Conservation (phyloP, 2,113 vertebrate genomes). For the Ctenomys sociabilis region DNA sequence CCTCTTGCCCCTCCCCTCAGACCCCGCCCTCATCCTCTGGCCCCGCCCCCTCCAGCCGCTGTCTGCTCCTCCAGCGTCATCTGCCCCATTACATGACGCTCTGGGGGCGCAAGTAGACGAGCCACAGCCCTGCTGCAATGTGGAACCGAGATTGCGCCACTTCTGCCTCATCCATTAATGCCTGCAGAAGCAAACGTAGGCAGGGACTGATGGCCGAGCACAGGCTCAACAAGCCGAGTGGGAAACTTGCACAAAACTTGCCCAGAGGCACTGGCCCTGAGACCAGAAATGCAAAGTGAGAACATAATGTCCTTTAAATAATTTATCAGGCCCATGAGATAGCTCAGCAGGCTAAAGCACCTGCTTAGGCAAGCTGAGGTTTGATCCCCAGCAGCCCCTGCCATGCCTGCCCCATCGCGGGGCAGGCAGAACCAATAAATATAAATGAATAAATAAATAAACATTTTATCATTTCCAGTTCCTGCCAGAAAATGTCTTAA, state of each 20-base stretch:
- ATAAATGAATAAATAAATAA: no score
- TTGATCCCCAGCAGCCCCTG: no score
- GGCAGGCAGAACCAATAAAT: no score
- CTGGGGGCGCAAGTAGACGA: no score
- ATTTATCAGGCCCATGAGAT: not conserved
- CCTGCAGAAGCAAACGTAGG: conserved; percentile 79
- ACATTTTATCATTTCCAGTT: not conserved
- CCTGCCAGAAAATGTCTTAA: not conserved
- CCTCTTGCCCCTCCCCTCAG: no score
- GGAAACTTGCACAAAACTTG: not conserved
- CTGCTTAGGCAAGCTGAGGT: no score
- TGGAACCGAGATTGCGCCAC: conserved; percentile 81
- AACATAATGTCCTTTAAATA: not conserved
- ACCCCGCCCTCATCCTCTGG: no score
- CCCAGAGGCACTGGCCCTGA: not conserved
- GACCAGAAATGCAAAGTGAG: not conserved
- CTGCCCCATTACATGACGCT: no score
- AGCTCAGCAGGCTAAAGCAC: no score
- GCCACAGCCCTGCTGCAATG: not conserved
- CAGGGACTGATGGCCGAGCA: conserved; percentile 85
- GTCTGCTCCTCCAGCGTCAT: no score
- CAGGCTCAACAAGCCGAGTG: conserved; percentile 51
- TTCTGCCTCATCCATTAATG: conserved; percentile 83
- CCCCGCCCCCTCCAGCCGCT: no score
- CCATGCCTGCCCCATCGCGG: no score